phyloP scores from a whole-genome alignment of 1,140 invertebrate species.

The Pseudomyrmex cubaensis region DNA sequence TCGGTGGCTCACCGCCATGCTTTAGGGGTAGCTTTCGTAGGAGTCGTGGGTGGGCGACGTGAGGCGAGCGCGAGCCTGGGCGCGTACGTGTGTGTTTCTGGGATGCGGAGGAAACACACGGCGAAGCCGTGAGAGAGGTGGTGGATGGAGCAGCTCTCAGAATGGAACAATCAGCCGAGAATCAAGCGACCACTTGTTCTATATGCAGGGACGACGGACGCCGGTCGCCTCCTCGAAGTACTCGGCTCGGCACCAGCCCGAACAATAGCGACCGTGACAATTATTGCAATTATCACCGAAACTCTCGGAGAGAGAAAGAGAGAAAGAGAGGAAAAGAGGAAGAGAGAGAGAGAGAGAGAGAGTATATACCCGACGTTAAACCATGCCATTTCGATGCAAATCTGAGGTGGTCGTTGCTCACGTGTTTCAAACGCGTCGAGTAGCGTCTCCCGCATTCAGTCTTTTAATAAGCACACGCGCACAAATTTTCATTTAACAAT shows the following conservation, averaged over 20 bases:
- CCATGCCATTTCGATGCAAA: constrained; percentile 81
- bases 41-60: constrained; percentile 64
- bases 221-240: constrained; percentile 78
- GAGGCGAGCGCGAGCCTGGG: constrained; percentile 40
- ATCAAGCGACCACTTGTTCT: constrained; percentile 85
- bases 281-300: constrained; percentile 84
- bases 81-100: constrained; percentile 65
- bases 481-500: not conserved
- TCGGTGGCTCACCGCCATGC: constrained; percentile 45
- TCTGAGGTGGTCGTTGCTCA: constrained; percentile 51
- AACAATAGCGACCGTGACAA: constrained; percentile 81
- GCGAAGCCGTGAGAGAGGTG: constrained; percentile 23
- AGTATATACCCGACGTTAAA: constrained; percentile 69
- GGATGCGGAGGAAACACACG: constrained; percentile 63
- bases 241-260: constrained; percentile 61
- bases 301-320: constrained; percentile 64
- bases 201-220: constrained; percentile 77
- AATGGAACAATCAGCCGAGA: constrained; percentile 85
- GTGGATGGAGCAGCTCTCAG: constrained; percentile 79
- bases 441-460: constrained; percentile 3
- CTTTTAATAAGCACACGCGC: not conserved
- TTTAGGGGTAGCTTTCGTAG: constrained; percentile 58
- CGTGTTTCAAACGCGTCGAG: constrained; percentile 36
- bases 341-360: constrained; percentile 10
- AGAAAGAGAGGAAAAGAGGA: no score